Evolutionary conservation across 37 sponge, comb jelly and placozoan genomes (phyloP).

Genomic region (Petrosia ficiformis): DNA sequence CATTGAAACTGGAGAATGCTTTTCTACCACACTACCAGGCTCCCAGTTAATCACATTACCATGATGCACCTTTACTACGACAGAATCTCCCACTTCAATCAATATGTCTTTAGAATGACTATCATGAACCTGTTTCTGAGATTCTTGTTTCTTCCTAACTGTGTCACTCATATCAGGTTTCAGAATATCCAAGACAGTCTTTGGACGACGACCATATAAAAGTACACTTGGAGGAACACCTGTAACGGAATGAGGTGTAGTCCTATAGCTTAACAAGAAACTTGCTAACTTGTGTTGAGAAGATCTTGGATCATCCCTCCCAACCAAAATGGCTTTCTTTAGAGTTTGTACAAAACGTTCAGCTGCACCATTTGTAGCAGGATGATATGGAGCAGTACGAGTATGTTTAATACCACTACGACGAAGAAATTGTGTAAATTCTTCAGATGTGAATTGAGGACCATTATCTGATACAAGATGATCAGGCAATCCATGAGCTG

Average conservation of each 20-base stretch:
- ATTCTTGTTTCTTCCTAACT: not conserved
- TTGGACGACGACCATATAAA: not conserved
- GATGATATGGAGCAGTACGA: constrained; percentile 10
- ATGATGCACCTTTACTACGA: not conserved
- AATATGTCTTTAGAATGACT: not conserved
- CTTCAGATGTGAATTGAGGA: constrained; percentile 10
- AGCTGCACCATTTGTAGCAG: constrained; percentile 1
- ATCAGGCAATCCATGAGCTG: constrained; percentile 12
- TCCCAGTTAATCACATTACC: not conserved
- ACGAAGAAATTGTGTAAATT: not conserved
- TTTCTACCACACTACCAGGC: not conserved
- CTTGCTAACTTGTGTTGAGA: not conserved
- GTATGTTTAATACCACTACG: constrained; percentile 1
- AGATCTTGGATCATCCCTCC: not conserved
- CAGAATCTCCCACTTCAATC: not conserved
- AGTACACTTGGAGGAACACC: constrained; percentile 1
- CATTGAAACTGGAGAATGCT: not conserved
- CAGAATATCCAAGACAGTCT: not conserved
- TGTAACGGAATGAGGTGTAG: constrained; percentile 7
- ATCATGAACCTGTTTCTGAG: not conserved
- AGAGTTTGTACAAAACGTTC: constrained; percentile 17
- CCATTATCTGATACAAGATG: constrained; percentile 17
- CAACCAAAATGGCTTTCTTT: constrained; percentile 6
- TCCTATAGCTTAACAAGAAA: not conserved
- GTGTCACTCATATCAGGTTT: not conserved